A percentile compares a stretch with the other conserved stretches of the same genome.
phyloP scores from a whole-genome alignment of 2,797 vertebrate species.

The Pangasius sanitwongsei region DNA sequence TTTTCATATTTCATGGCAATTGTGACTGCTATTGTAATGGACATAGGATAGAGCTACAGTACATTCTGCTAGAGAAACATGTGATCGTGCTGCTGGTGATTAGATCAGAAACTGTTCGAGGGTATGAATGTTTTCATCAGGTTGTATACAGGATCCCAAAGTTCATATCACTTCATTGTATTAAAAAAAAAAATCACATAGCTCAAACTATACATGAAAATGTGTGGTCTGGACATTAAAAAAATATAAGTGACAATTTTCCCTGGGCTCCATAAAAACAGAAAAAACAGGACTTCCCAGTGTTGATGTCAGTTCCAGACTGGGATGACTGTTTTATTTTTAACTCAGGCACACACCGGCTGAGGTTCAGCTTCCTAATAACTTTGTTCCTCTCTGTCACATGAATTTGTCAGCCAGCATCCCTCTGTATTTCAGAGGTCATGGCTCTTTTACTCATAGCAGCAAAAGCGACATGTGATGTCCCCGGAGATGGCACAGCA shows the following conservation, averaged over 20 bases:
- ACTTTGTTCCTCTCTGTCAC: slow-evolving; percentile 77
- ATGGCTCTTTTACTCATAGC: slow-evolving; percentile 52
- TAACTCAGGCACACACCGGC: slow-evolving; percentile 66
- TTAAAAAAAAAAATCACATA: neutral
- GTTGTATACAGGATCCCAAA: neutral
- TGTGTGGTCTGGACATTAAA: slow-evolving; percentile 23
- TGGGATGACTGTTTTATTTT: slow-evolving; percentile 74
- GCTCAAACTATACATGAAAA: slow-evolving; percentile 13
- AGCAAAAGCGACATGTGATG: slow-evolving; percentile 58
- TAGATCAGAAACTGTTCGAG: neutral
- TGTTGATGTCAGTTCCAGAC: slow-evolving; percentile 63
- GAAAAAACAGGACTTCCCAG: slow-evolving; percentile 32
- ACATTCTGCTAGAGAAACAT: neutral
- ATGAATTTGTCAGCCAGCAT: slow-evolving; percentile 56
- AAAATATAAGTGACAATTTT: slow-evolving; percentile 51
- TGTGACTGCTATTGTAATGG: neutral
- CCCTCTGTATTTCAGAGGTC: slow-evolving; percentile 53
- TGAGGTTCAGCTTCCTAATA: slow-evolving; percentile 71
- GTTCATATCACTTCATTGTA: neutral
- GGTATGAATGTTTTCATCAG: neutral
- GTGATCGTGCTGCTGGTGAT: neutral
- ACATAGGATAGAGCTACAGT: neutral
- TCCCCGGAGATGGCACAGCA: slow-evolving; percentile 53
- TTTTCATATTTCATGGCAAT: slow-evolving; percentile 41
- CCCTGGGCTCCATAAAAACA: slow-evolving; percentile 7